Conservation (phyloP, 2,797 vertebrate genomes). For the Psittacula echo region DNA sequence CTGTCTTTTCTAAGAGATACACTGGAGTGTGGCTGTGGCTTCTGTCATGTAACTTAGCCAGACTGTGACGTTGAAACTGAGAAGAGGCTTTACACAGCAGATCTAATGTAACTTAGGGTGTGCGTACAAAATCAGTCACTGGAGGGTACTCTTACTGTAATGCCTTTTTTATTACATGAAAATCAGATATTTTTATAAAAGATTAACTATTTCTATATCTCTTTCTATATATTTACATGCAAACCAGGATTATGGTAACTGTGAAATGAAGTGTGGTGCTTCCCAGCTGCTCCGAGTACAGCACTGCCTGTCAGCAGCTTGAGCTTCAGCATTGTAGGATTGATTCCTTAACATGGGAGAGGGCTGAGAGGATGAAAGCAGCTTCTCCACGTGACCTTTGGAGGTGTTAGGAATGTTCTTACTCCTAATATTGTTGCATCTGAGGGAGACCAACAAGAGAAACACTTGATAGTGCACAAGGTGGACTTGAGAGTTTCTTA, state of each 20-base stretch:
- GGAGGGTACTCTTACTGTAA: neutral
- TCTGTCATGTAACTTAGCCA: neutral
- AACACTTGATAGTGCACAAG: rapidly evolving
- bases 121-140: neutral
- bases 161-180: neutral
- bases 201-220: neutral
- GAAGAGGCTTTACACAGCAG: neutral
- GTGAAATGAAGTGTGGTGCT: neutral
- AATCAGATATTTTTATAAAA: neutral
- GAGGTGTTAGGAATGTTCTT: neutral
- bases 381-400: neutral
- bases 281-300: neutral
- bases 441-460: neutral
- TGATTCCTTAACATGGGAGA: neutral
- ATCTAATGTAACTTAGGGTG: neutral
- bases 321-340: neutral
- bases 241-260: neutral
- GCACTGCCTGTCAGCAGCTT: neutral
- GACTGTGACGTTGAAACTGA: neutral
- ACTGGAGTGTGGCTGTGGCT: neutral
- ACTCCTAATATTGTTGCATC: neutral
- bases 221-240: neutral
- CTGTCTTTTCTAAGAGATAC: rapidly evolving
- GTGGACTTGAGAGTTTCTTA: neutral
- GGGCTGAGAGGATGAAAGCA: neutral